Evolutionary conservation across 2,113 vertebrate species (phyloP), one percentile per base, ranked within the genome.

Genomic region (Rhinopomastus cyanomelas): DNA sequence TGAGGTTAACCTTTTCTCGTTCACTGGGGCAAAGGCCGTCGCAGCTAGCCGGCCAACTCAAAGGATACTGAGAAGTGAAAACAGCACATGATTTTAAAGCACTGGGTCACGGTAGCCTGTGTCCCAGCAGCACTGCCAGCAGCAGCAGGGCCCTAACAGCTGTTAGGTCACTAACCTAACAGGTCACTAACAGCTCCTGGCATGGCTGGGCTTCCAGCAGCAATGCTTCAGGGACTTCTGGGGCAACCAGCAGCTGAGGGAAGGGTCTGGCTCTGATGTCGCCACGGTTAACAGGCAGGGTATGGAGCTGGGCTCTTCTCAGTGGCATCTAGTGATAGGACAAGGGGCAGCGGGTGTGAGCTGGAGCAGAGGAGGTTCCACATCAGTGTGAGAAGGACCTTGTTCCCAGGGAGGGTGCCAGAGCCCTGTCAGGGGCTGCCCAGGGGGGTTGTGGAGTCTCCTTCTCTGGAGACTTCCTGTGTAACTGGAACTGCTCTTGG

Each of bases 41-140:
- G 6, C 14, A 71, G 61, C 89, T 48, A 71, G 57, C 81, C 78
- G 73, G 51, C 42, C 59, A 11, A 14, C 23, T 67, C 55, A 34
- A 1, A 85, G 71, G 34, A 22, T 57, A 62, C 48, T 8, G 5
- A 53, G 73, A 81, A 91, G 29, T 87, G 83, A 90, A 68, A 92
- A 88, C 25, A 88, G 30, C 78, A 77, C 55, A 12, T 86, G 81
- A 37, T 81, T 93, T 78, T 85, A 39, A 64, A 91, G 86, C 66
- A 87, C 57, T 91, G 52, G 93, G 87, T 78, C 84, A 85, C 0
- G 0, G 27, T 62, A 9, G 74, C 8, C 73, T 11, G 49, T 87
- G 65, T 72, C 56, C n/a, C 29, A 85, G 56, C 66, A 93, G 81
- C 64, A 10, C 48, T 49, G 13, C 64, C 79, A 74, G 80, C 48